Conservation (phyloP, 2,113 vertebrate genomes). For the Amblyornis subalaris region DNA sequence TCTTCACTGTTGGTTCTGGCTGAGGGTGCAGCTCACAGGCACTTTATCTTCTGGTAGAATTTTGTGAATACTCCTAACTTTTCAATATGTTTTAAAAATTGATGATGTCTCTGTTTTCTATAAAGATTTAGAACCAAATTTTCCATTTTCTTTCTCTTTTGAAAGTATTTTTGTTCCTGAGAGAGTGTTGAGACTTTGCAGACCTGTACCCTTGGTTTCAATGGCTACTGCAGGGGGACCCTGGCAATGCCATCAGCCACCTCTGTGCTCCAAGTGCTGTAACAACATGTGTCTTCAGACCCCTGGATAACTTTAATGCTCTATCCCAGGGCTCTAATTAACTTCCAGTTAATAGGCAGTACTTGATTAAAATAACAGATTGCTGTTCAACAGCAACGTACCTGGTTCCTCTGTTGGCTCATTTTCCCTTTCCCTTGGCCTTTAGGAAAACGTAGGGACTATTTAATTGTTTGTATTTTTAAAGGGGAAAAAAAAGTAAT, state of each 20-base stretch:
- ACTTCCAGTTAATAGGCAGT: neutral
- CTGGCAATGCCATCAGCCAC: neutral
- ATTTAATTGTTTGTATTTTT: neutral
- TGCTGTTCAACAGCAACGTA: neutral
- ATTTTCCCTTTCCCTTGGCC: neutral
- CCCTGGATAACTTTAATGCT: neutral
- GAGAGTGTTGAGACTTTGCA: neutral
- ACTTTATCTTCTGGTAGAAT: neutral
- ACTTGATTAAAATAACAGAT: neutral
- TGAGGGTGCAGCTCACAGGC: neutral
- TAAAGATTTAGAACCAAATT: neutral
- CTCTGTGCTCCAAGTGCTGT: neutral
- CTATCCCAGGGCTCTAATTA: neutral
- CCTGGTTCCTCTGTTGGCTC: neutral
- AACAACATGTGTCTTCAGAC: rapidly evolving
- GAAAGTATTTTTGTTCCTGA: neutral
- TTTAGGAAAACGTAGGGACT: neutral
- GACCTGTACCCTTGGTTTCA: neutral
- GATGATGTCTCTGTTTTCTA: neutral
- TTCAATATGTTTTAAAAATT: neutral
- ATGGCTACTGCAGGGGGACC: rapidly evolving
- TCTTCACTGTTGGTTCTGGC: no score
- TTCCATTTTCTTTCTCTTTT: neutral
- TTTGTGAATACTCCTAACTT: neutral
- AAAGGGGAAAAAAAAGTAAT: neutral